Base-by-base conservation (phyloP, 1,140 invertebrate genomes). In the Magallana angulata region DNA sequence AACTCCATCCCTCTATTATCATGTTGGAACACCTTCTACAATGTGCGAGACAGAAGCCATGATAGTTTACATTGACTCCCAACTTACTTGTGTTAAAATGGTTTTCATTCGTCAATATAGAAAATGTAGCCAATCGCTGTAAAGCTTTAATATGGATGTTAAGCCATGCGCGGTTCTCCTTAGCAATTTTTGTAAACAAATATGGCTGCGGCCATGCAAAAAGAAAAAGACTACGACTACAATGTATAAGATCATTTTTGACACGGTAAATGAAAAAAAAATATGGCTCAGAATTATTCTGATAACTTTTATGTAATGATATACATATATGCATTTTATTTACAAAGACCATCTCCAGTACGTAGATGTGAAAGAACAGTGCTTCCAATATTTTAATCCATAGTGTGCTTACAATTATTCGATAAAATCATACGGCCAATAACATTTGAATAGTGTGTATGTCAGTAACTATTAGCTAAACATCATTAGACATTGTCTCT, bases 181-280 rank as follows among this genome's bases (percentile, higher is more conserved):
- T 90, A 85, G 90, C 80, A 84, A 90, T 87, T 87, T 86, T 88
- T 62, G 87, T 81, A 90, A 90, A 71, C 68, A 88, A 90, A 89
- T 84, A 90, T 90, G 90, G 90, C 88, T 76, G 87, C 83, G 68
- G 71, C 64, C 85, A 86, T 81, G 18, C 64, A 48, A 71, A 11
- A 24, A 71, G 36, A 48, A 71, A 71, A 71, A 71, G 11, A 71
- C 11, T 71, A 30, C 68, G 18, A 11, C 11, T 24, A 9, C 24
- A 36, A 71, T 30, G 68, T 24, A 71, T 11, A 1, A 71, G 24
- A 30, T 71, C 18, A 71, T 71, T 71, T 71, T 36, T 9, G 12
- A 71, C 68, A 7, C 18, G 68, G 68, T 71, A 71, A 71, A 24
- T 71, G 12, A 30, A 71, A 7, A 36, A 36, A 48, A 48, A 48